phyloP scores from a whole-genome alignment of 2,113 vertebrate species.

The Heloderma charlesbogerti region DNA sequence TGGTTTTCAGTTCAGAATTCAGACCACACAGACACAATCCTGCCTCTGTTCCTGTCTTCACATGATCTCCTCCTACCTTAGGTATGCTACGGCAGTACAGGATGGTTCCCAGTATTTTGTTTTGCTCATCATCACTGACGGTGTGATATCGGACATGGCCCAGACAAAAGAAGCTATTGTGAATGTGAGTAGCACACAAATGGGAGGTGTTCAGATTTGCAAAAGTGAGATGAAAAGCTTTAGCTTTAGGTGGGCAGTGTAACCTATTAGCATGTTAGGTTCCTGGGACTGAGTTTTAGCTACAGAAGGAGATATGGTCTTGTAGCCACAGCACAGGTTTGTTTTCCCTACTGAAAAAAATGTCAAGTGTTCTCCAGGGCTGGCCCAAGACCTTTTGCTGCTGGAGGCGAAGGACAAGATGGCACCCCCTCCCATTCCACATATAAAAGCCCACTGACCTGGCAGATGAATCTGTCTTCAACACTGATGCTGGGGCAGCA shows the following conservation, averaged over 20 bases:
- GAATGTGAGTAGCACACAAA: constrained; percentile 80
- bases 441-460: too few species aligned
- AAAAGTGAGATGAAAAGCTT: neutral
- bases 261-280: neutral
- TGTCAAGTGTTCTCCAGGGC: neutral
- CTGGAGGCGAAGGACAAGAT: too few species aligned
- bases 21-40: too few species aligned
- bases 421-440: too few species aligned
- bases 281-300: neutral
- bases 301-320: neutral
- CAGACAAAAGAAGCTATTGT: constrained; percentile 98
- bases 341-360: neutral
- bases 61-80: constrained; percentile 38
- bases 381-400: neutral
- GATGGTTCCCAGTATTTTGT: constrained; percentile 95
- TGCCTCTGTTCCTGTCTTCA: neutral
- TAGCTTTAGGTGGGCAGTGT: neutral
- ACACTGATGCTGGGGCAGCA: too few species aligned
- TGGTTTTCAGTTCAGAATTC: neutral
- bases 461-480: too few species aligned
- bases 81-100: constrained; percentile 88
- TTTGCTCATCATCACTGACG: constrained; percentile 96
- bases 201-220: neutral
- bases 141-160: constrained; percentile 97
- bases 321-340: neutral